Conservation (phyloP, 2,797 vertebrate genomes). For the Dipus sagitta region DNA sequence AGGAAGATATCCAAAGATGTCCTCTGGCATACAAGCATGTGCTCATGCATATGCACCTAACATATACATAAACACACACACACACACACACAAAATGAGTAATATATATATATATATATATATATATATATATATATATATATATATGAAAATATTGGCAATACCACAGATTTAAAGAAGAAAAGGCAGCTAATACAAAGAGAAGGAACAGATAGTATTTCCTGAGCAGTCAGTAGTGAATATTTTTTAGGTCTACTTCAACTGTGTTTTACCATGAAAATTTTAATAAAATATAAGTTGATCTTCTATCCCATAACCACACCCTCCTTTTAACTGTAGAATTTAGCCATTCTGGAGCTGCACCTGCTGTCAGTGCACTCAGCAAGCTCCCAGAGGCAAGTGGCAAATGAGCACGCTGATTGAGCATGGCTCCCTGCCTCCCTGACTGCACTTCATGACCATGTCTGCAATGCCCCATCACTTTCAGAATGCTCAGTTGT, state of each 20-base stretch:
- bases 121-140: too few relatives aligned
- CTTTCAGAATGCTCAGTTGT: conserved; percentile 51
- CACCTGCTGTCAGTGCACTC: neutral
- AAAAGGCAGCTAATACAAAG: conserved; percentile 13
- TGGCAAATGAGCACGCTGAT: neutral
- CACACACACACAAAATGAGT: too few relatives aligned
- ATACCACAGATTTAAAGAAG: neutral
- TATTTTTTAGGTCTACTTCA: conserved; percentile 30
- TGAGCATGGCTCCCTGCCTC: neutral
- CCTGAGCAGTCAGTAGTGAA: neutral
- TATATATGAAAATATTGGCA: neutral
- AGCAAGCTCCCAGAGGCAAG: neutral
- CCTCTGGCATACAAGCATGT: too few relatives aligned
- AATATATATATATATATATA: too few relatives aligned
- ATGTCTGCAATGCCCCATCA: neutral
- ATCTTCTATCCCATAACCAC: neutral
- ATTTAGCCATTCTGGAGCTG: neutral
- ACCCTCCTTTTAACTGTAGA: neutral
- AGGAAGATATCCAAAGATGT: too few relatives aligned
- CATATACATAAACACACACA: too few relatives aligned
- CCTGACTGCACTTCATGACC: neutral
- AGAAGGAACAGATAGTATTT: neutral
- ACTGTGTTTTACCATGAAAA: conserved; percentile 15
- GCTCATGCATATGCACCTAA: too few relatives aligned
- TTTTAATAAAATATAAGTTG: conserved; percentile 50